Evolutionary conservation across 2,113 vertebrate genomes (phyloP).

Genomic region (Pipra filicauda): DNA sequence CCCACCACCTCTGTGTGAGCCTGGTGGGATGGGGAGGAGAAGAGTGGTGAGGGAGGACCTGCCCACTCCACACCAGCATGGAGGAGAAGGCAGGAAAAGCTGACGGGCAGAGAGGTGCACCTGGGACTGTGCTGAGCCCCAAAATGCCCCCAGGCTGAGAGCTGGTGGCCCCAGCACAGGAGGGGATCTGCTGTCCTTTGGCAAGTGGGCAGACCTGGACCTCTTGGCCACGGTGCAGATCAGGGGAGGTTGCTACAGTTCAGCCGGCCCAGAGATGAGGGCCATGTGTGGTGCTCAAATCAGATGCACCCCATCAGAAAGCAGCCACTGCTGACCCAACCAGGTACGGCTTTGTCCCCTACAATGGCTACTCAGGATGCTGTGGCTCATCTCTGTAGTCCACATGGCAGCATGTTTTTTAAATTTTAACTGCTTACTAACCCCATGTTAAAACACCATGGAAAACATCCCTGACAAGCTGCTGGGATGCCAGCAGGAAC

Average conservation of each 20-base stretch:
- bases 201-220: rapidly evolving
- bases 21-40: neutral
- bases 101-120: neutral
- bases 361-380: neutral
- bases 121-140: too few relatives aligned
- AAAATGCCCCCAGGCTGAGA: neutral
- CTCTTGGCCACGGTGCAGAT: neutral
- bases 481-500: neutral
- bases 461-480: rapidly evolving
- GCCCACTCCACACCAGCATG: rapidly evolving
- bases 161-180: neutral
- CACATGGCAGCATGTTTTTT: neutral
- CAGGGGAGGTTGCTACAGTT: neutral
- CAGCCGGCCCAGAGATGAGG: neutral
- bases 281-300: neutral
- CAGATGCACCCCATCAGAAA: neutral
- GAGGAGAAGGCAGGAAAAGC: neutral
- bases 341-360: neutral
- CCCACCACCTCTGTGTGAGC: rapidly evolving
- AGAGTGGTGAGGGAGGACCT: neutral
- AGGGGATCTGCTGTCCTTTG: neutral
- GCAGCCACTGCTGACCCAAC: neutral
- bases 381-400: neutral
- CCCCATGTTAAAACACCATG: neutral
- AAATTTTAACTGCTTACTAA: neutral